A percentile compares a stretch with the other conserved stretches of the same genome.
These are phyloP conservation scores for Formica exsecta DNA, from an alignment of 1,140 invertebrate genomes.

Conservation along the genomic window DNA sequence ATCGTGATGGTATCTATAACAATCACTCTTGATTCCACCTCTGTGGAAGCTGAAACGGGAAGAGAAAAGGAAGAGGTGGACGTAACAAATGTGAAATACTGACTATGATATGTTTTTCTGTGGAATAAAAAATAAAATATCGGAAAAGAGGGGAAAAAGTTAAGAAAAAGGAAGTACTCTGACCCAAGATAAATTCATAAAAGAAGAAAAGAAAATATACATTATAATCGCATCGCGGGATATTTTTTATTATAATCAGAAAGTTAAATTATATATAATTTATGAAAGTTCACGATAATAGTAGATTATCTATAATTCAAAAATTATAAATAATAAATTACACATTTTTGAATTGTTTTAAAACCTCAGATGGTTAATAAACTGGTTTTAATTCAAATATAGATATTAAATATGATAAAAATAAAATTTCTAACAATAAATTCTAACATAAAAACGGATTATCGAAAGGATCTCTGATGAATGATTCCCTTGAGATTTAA, in stretches of 20 bases:
- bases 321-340: not conserved
- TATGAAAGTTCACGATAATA: no score
- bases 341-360: not conserved
- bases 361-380: no score
- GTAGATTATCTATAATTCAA: not conserved
- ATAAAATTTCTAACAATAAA: not conserved
- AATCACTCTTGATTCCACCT: not conserved
- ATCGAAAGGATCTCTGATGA: slow-evolving; percentile 2
- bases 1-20: slow-evolving; percentile 12
- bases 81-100: not conserved
- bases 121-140: not conserved
- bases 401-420: not conserved
- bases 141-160: not conserved
- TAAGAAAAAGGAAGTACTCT: no score
- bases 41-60: not conserved
- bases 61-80: not conserved
- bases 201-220: no score
- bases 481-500: not conserved
- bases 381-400: slow-evolving; percentile 19
- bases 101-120: not conserved
- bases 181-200: no score
- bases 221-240: no score
- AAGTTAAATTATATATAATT: not conserved
- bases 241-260: no score
- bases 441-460: not conserved